phyloP scores from a whole-genome alignment of 1,140 invertebrate genomes.

The Platyura marginata region DNA sequence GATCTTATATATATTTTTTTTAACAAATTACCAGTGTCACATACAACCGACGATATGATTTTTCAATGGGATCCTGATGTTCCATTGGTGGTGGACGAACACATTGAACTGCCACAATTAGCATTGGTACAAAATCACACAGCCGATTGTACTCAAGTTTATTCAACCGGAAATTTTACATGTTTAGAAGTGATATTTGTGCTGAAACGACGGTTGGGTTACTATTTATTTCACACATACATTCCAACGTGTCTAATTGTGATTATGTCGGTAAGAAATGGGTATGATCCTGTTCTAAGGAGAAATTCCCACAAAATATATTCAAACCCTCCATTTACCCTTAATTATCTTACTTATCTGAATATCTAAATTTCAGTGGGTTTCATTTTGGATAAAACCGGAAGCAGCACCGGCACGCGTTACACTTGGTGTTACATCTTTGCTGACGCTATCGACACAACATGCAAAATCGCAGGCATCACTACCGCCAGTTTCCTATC shows the following conservation, averaged over 20 bases:
- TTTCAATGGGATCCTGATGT: slow-evolving; percentile 80
- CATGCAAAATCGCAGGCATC: slow-evolving; percentile 80
- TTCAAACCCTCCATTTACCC: background rate
- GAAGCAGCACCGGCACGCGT: slow-evolving; percentile 54
- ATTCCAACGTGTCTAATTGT: slow-evolving; percentile 78
- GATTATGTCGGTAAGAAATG: slow-evolving; percentile 46
- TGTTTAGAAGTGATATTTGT: slow-evolving; percentile 74
- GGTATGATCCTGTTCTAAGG: no score
- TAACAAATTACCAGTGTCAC: slow-evolving; percentile 42
- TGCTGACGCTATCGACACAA: slow-evolving; percentile 70
- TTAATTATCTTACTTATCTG: background rate
- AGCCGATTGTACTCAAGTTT: slow-evolving; percentile 57
- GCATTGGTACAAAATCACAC: slow-evolving; percentile 77
- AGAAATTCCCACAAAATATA: no score
- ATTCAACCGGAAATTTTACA: slow-evolving; percentile 56
- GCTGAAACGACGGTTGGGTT: slow-evolving; percentile 59
- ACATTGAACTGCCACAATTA: slow-evolving; percentile 71
- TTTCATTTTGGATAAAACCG: slow-evolving; percentile 85
- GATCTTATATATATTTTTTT: no score
- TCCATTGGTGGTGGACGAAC: slow-evolving; percentile 66
- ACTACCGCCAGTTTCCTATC: slow-evolving; percentile 72
- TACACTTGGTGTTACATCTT: slow-evolving; percentile 53
- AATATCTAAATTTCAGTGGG: slow-evolving; percentile 33
- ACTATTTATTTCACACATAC: slow-evolving; percentile 84
- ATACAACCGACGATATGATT: slow-evolving; percentile 64